Evolutionary conservation across 2,797 vertebrate genomes (phyloP), one percentile per base, ranked within the genome.

Genomic region (Coendou prehensilis): DNA sequence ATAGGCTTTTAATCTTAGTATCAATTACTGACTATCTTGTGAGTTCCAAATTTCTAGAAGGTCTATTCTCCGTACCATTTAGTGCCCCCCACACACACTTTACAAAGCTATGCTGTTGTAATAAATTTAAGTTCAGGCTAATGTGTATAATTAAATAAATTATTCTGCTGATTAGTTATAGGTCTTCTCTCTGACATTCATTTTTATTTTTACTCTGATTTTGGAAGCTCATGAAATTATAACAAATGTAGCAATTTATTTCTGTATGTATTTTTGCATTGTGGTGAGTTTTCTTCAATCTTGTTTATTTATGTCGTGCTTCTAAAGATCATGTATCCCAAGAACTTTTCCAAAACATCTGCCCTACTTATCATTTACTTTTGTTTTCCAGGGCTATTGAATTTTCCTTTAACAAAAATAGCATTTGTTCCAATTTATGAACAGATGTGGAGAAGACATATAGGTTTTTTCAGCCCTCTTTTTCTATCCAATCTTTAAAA

Each of bases 351-450:
- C 37, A 81, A 89, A 54, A n/a, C 10, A 18, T 28, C 4, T 71
- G 10, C 3, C 20, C 2, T 83, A 30, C 37, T 80, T 84, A 30
- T 37, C 6, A 2, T 71, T 14, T 30, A 73, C 10, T 54, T 91
- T 91, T 87, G 8, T 47, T 84, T 82, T 64, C 6, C 30, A 57
- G 9, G 7, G 22, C 6, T 91, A 52, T 47, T 45, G 1, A 23
- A 23, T 26, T 82, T 95, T 73, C 3, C 10, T 71, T 81, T 41
- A 82, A 82, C 28, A 61, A 83, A 87, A 82, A n/a, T n/a, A 93
- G 4, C 14, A 52, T 64, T 71, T 94, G 37, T 63, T 64, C 52
- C 61, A 82, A 20, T 57, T 41, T 14, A 64, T 83, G 47, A n/a
- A 82, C 57, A 84, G 30, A 1, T 1, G 22, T 92, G 52, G 6